Base-by-base conservation (phyloP, 92 coral and sea anemone species). In the Epizoanthus scotinus region DNA sequence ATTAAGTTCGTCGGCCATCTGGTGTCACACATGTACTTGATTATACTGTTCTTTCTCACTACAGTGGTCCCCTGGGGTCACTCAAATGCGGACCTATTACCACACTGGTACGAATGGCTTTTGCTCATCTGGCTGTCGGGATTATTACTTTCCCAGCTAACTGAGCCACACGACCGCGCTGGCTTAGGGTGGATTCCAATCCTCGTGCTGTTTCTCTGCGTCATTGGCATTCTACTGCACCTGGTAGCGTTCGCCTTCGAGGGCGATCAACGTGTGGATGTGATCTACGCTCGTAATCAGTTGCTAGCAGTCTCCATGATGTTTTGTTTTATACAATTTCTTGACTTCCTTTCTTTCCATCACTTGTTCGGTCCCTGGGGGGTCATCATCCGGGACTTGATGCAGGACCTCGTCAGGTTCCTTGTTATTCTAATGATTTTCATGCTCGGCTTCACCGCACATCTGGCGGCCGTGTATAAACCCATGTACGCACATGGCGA, bases 351-450 rank as follows among this genome's bases (percentile, higher is more conserved):
- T 22, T 93, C 99, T 5, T 93, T 95, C 86, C 99, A 95, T 89
- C 98, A 95, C 77, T 86, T 95, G 91, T 95, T 95, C 49, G 99
- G 99, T 72, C 99, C 99, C 8, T 95, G 99, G 99, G 99, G 99
- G 72, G 99, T 93, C 22, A 95, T 95, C 84, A 95, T 95, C 77
- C 96, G 98, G 84, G 97, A 95, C 85, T 89, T 95, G 28, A 93
- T 95, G 99, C 94, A 95, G 63, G 99, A 95, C 91, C 71, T 95
- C 14, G 99, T 94, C 19, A 92, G 99, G 18, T 95, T 95, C 77
- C 86, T 95, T 1, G 99, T 95, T 14, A 95, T 95, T 66, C 28
- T 95, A 63, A 86, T 89, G 47, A 95, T 95, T 79, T 95, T 95
- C 77, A 93, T 95, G 91, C 82, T 89, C 2, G 99, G 99, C 18